Percentiles rank a stretch among this genome's conserved stretches.
Evolutionary conservation across 2,797 vertebrate species (phyloP).

Genomic region (Lophius americanus): DNA sequence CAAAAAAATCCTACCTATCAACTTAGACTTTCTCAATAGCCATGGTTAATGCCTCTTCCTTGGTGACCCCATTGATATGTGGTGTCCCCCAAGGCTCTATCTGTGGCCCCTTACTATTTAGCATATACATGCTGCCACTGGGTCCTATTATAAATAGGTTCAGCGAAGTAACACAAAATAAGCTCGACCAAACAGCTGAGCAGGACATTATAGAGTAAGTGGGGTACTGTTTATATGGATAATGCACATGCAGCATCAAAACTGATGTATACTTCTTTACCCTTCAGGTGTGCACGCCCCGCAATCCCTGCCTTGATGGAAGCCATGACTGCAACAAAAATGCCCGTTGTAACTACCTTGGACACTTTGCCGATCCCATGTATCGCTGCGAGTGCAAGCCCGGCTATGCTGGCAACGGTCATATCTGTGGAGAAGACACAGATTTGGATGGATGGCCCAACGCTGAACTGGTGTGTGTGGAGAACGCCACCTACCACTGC

Average conservation of each 20-base stretch:
- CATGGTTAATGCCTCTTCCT: no score
- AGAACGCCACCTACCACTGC: conserved; percentile 98
- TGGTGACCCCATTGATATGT: no score
- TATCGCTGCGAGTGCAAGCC: conserved; percentile 97
- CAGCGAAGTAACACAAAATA: no score
- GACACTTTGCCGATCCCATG: conserved; percentile 95
- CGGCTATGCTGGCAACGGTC: conserved; percentile 95
- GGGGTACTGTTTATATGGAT: background rate
- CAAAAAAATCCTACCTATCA: no score
- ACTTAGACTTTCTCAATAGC: no score
- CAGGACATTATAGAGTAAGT: no score
- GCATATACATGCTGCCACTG: no score
- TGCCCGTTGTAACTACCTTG: conserved; percentile 97
- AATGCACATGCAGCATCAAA: conserved; percentile 4
- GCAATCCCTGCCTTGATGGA: conserved; percentile 94
- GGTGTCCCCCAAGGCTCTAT: no score
- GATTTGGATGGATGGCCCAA: conserved; percentile 99
- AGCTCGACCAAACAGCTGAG: no score
- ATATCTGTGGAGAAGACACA: conserved; percentile 98
- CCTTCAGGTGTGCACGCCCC: conserved; percentile 91
- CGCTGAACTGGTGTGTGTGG: conserved; percentile 91
- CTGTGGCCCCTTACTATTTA: no score
- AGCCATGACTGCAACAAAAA: conserved; percentile 97
- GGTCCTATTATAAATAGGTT: no score
- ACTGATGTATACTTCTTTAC: conserved; percentile 7